Percentiles rank a stretch among this genome's conserved stretches.
Conservation (phyloP, 64 coral and sea anemone species). For the Porites australiensis region DNA sequence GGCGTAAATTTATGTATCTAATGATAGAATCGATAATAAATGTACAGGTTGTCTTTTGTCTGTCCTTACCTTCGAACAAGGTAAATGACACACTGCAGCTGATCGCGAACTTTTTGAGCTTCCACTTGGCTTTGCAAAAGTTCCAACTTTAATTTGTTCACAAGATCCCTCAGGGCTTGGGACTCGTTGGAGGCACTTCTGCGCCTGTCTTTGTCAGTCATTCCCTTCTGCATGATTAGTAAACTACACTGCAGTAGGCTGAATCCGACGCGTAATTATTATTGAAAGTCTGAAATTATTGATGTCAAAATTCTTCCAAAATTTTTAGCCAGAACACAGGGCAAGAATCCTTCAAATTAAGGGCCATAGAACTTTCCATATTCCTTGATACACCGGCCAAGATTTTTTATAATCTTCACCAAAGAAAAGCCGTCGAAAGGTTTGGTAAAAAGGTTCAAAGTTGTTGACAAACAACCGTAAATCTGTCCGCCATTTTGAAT, state of each 20-base stretch:
- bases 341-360: neutral
- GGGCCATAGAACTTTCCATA: neutral
- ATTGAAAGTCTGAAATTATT: neutral
- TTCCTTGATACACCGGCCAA: neutral
- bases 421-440: too few relatives aligned
- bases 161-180: conserved; percentile 60
- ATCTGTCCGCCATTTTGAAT: conserved; percentile 45
- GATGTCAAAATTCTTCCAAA: neutral
- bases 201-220: conserved; percentile 40
- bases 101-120: conserved; percentile 73
- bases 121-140: conserved; percentile 55
- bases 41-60: neutral
- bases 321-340: neutral
- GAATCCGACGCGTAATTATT: neutral
- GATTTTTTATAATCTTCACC: too few relatives aligned
- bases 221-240: neutral
- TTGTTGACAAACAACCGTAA: conserved; percentile 16
- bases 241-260: neutral
- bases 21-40: too few relatives aligned
- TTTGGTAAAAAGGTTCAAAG: neutral
- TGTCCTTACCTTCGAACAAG: conserved; percentile 58
- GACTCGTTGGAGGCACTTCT: conserved; percentile 21
- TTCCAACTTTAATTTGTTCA: conserved; percentile 52
- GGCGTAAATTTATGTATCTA: too few relatives aligned
- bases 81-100: conserved; percentile 75